Percentiles rank a stretch among this genome's conserved stretches.
Evolutionary conservation across 2,888 invertebrate species (phyloP).

Genomic region (Campoplex nolae): DNA sequence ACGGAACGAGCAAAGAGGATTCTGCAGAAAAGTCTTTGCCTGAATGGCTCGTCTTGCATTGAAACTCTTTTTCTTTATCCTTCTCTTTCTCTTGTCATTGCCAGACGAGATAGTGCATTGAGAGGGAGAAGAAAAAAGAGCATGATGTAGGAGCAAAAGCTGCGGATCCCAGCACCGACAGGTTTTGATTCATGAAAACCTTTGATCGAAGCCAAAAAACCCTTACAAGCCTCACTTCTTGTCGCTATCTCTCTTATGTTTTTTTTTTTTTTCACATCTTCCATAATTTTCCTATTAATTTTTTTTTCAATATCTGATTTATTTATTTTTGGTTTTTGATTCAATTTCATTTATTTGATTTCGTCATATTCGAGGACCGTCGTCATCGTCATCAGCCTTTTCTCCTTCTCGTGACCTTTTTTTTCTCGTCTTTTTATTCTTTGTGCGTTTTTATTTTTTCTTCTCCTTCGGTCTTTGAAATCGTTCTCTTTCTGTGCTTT

Average conservation of each 20-base stretch:
- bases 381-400: not conserved
- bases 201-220: constrained; percentile 74
- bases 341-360: not conserved
- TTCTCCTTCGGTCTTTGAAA: not conserved
- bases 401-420: not conserved
- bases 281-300: too few relatives aligned
- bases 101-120: constrained; percentile 11
- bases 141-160: not conserved
- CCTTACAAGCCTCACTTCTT: not conserved
- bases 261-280: not conserved
- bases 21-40: constrained; percentile 33
- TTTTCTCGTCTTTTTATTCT: not conserved
- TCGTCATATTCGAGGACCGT: not conserved
- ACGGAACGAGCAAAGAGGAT: constrained; percentile 18
- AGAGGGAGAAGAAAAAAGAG: too few relatives aligned
- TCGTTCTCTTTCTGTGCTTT: not conserved
- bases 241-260: not conserved
- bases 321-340: not conserved
- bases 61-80: constrained; percentile 27
- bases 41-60: constrained; percentile 50
- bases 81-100: constrained; percentile 5
- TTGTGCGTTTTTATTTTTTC: not conserved
- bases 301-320: too few relatives aligned
- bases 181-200: constrained; percentile 71
- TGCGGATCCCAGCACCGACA: constrained; percentile 27